These are phyloP conservation scores for mouse (Mus musculus) DNA, from an alignment of 2,113 vertebrate genomes.

Conservation along the genomic window GRCm39 chr5:96183001-96183500, in stretches of 20 bases:
- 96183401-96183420: neutral
- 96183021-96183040: neutral
- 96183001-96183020: neutral
- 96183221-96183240: neutral
- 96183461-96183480: conserved; percentile 82
- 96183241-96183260: neutral
- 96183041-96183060: neutral
- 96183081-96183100: neutral
- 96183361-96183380: conserved; percentile 48
- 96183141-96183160: conserved; percentile 29
- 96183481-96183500: conserved; percentile 75
- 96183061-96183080: neutral
- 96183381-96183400: conserved; percentile 23
- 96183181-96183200: neutral
- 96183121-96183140: neutral
- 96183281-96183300: conserved; percentile 5
- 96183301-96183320: neutral
- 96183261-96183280: neutral
- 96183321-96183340: conserved; percentile 45
- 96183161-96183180: conserved; percentile 37
- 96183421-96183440: neutral
- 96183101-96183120: neutral
- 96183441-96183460: neutral
- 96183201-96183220: neutral
- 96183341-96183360: neutral